Percentiles rank a stretch among this genome's conserved stretches.
Conservation (phyloP, 2,888 invertebrate species). For the Antheraea assamensis region DNA sequence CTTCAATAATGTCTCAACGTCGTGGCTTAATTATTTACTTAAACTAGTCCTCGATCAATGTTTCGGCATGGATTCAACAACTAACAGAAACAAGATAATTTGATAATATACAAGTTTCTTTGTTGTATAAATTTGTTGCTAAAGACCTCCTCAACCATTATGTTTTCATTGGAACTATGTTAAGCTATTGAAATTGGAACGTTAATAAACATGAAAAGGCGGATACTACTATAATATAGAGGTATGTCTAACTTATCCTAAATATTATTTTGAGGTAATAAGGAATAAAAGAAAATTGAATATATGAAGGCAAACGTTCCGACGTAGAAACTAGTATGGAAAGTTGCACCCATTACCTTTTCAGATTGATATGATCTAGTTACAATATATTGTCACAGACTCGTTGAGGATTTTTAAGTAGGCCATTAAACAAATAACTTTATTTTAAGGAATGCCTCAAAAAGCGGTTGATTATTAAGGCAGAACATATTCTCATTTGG, state of each 20-base stretch:
- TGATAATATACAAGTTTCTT: slow-evolving; percentile 76
- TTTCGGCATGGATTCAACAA: slow-evolving; percentile 60
- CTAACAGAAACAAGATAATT: slow-evolving; percentile 73
- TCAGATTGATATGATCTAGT: not conserved
- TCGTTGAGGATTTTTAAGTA: not conserved
- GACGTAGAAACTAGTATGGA: not conserved
- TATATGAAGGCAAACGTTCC: not conserved
- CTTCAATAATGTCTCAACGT: not conserved
- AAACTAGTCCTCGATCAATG: slow-evolving; percentile 8
- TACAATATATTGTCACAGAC: not conserved
- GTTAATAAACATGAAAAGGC: slow-evolving; percentile 44
- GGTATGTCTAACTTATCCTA: not conserved
- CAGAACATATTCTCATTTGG: too few relatives aligned
- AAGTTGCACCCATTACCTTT: not conserved
- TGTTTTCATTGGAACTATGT: slow-evolving; percentile 64
- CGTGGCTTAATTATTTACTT: slow-evolving; percentile 16
- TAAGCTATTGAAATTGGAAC: slow-evolving; percentile 47
- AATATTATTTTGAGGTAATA: not conserved
- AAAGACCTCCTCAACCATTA: slow-evolving; percentile 52
- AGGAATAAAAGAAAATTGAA: not conserved
- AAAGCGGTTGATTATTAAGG: too few relatives aligned
- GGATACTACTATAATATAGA: slow-evolving; percentile 21
- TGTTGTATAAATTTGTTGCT: slow-evolving; percentile 47
- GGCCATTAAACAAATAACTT: too few relatives aligned
- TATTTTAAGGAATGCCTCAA: too few relatives aligned